Evolutionary conservation across 2,888 invertebrate genomes (phyloP).

Genomic region (Elmis aenea): DNA sequence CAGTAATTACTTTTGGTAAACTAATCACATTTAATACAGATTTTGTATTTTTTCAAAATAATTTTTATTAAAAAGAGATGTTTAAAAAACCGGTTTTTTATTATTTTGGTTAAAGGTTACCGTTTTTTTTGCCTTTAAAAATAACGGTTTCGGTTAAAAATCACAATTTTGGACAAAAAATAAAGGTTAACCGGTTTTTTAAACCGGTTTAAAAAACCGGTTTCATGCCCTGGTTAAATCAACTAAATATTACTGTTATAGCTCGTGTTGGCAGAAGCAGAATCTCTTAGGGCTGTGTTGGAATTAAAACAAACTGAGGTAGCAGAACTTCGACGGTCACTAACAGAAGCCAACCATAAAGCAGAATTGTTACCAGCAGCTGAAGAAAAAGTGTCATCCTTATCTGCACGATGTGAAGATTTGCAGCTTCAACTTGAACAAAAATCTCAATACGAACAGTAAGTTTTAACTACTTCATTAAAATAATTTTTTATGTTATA

Average conservation of each 20-base stretch:
- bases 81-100: no score
- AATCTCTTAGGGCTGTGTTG: constrained; percentile 80
- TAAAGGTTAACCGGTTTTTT: no score
- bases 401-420: constrained; percentile 83
- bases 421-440: constrained; percentile 67
- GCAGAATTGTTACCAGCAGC: constrained; percentile 69
- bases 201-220: neutral
- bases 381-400: constrained; percentile 67
- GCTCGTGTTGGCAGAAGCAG: constrained; percentile 52
- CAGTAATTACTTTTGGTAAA: no score
- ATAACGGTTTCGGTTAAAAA: no score
- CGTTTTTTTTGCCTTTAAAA: no score
- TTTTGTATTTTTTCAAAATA: no score
- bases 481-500: constrained; percentile 6
- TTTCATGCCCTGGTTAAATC: neutral
- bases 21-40: no score
- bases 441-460: constrained; percentile 70
- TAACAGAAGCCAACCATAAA: constrained; percentile 65
- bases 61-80: no score
- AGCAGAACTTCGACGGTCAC: constrained; percentile 66
- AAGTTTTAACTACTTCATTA: constrained; percentile 41
- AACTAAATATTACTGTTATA: constrained; percentile 6
- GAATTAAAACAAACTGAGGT: constrained; percentile 86
- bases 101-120: no score
- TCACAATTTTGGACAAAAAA: no score